phyloP scores from a whole-genome alignment of 2,113 vertebrate genomes.

The Rhea americana region DNA sequence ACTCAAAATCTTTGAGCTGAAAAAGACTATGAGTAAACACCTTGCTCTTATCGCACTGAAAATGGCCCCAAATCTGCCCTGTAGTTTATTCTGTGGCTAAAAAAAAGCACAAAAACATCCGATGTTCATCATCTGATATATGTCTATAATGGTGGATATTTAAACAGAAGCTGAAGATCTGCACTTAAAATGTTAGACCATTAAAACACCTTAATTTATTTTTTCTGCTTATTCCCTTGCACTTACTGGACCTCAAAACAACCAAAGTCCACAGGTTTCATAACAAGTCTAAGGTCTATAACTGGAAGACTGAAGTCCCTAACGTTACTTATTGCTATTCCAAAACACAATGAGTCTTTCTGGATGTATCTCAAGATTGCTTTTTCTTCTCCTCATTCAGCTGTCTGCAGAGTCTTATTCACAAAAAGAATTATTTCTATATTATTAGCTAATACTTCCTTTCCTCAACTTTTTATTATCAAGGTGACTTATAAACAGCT shows the following conservation, averaged over 20 bases:
- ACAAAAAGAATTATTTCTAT: slow-evolving; percentile 33
- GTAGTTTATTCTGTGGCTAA: neutral
- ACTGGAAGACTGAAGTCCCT: neutral
- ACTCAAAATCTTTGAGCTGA: neutral
- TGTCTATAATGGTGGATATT: fast-evolving
- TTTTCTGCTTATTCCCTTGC: neutral
- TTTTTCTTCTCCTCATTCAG: neutral
- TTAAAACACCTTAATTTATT: neutral
- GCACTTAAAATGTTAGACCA: neutral
- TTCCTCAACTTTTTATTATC: slow-evolving; percentile 67
- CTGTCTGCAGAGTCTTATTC: neutral
- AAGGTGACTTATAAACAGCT: slow-evolving; percentile 78
- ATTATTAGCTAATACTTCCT: slow-evolving; percentile 42
- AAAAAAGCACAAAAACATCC: neutral
- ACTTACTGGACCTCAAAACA: neutral
- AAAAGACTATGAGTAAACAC: neutral
- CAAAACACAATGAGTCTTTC: neutral
- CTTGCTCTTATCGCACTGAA: neutral
- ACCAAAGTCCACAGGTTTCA: neutral
- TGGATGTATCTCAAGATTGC: neutral
- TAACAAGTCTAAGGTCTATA: neutral
- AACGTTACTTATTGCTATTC: neutral
- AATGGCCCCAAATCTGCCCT: neutral
- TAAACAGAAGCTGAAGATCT: neutral
- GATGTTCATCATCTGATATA: neutral